phyloP scores from a whole-genome alignment of 2,888 invertebrate genomes.

The Lacanobia wlatinum region DNA sequence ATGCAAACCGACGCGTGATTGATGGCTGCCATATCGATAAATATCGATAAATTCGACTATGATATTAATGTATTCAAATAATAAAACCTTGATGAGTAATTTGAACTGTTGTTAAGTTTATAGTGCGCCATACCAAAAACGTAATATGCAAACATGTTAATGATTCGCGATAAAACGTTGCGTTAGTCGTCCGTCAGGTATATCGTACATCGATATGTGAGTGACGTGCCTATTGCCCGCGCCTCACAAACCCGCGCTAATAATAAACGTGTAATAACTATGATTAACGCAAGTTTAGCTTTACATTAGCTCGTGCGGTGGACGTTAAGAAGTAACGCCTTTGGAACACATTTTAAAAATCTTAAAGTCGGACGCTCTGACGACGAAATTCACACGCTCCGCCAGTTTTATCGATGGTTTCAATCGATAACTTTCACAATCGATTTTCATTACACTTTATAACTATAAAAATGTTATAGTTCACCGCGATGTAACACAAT shows the following conservation, averaged over 20 bases:
- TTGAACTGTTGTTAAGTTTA: conserved; percentile 66
- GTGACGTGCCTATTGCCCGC: conserved; percentile 66
- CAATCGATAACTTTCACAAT: conserved; percentile 74
- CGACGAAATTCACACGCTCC: conserved; percentile 71
- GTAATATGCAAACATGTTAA: conserved; percentile 62
- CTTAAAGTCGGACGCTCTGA: conserved; percentile 70
- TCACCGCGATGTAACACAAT: conserved; percentile 54
- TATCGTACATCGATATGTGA: conserved; percentile 66
- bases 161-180: conserved; percentile 57
- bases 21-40: conserved; percentile 74
- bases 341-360: conserved; percentile 69
- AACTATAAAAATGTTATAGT: conserved; percentile 54
- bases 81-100: conserved; percentile 68
- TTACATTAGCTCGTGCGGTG: conserved; percentile 81
- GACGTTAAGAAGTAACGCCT: conserved; percentile 70
- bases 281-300: conserved; percentile 82
- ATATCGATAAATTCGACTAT: conserved; percentile 77
- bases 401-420: conserved; percentile 69
- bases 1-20: conserved; percentile 76
- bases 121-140: conserved; percentile 63
- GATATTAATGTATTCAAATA: conserved; percentile 74
- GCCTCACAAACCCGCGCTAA: conserved; percentile 73
- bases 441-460: conserved; percentile 66
- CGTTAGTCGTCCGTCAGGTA: conserved; percentile 29
- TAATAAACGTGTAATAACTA: conserved; percentile 81